Evolutionary conservation across 2,888 invertebrate species (phyloP), one percentile per base, ranked within the genome.

Genomic region (Pyrochroa serraticornis): DNA sequence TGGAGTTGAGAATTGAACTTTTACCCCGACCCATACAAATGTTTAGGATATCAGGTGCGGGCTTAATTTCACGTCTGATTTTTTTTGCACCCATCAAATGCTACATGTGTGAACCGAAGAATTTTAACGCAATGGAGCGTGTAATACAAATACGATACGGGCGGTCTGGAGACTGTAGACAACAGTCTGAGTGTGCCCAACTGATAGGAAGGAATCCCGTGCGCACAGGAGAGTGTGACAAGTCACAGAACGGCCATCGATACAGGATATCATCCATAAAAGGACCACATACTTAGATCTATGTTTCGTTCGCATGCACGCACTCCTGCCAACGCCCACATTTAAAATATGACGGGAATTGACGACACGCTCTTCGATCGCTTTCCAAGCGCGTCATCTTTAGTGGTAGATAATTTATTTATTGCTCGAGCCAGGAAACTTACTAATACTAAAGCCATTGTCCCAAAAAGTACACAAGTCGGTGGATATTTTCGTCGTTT

Each of bases 141-240:
- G 65, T 63, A 61, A 66, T 66, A 66, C 59, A 65, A 66, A 68
- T 69, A 70, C 69, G 68, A 66, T 68, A 67, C 64, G 56, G 51
- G 45, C 53, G 57, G 43, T 50, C 44, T 33, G 41, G 41, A 53
- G 49, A 31, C 44, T 49, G 44, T 51, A 60, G 47, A 60, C 60
- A 60, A 60, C 55, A 51, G 50, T 55, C 42, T 36, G 60, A 60
- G 60, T 60, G 60, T 60, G 55, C 55, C 42, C 35, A 37, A 44
- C 55, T 60, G 60, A 60, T 60, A 60, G 47, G 60, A 38, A 47
- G 54, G 54, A 50, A 54, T 59, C 54, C 43, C 33, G 6, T 33
- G 7, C 22, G 22, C 22, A 22, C 22, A 22, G 22, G 13, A 30
- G 45, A 46, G 51, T 39, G 57, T 57, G 57, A 52, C 58, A 58